Evolutionary conservation across 2,113 vertebrate species (phyloP).

Genomic region (Prunella fulvescens): DNA sequence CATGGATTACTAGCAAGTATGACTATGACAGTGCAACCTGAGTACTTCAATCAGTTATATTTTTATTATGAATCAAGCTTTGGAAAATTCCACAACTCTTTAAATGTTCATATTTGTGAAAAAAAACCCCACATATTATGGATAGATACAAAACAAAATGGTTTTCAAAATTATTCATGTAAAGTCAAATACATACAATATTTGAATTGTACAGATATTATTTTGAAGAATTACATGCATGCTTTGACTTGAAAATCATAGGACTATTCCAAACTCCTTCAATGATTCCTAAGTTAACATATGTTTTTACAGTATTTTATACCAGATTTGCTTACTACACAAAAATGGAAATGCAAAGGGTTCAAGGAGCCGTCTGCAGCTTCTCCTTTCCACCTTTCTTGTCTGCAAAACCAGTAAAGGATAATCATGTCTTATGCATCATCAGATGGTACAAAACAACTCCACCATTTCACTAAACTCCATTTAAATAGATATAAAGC

Average conservation of each 20-base stretch:
- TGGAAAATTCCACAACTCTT: background rate
- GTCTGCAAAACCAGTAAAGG: background rate
- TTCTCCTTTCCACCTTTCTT: background rate
- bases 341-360: background rate
- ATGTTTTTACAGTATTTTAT: background rate
- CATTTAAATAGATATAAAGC: background rate
- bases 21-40: background rate
- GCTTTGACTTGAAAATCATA: background rate
- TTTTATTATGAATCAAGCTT: background rate
- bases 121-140: fast-evolving
- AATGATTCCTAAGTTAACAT: background rate
- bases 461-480: background rate
- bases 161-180: background rate
- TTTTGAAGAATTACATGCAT: background rate
- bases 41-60: background rate
- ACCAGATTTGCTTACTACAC: background rate
- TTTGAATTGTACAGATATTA: background rate
- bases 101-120: background rate
- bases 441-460: background rate
- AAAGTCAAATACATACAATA: background rate
- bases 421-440: background rate
- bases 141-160: background rate
- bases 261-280: background rate
- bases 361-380: background rate
- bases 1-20: background rate